A percentile compares a stretch with the other conserved stretches of the same genome.
Evolutionary conservation across 2,888 invertebrate genomes (phyloP).

Genomic region (Euphydryas editha): DNA sequence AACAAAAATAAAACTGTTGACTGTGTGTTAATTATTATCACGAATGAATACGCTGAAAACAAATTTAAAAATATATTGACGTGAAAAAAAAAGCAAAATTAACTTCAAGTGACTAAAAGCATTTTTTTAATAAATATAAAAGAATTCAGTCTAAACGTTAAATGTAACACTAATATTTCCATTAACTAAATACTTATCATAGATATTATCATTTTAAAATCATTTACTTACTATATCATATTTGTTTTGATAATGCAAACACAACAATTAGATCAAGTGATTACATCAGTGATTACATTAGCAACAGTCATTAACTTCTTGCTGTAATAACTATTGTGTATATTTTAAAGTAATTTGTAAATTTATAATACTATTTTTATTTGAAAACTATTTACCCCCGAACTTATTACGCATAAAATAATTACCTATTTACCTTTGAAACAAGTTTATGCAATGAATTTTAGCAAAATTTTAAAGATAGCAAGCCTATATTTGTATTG

Average conservation of each 20-base stretch:
- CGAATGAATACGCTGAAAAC: no score
- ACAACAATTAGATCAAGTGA: slow-evolving; percentile 24
- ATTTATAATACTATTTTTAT: not conserved
- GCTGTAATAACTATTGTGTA: not conserved
- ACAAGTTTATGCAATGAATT: no score
- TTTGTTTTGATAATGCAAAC: slow-evolving; percentile 10
- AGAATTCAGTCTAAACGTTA: not conserved
- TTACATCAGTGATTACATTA: slow-evolving; percentile 24
- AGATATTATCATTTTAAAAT: not conserved
- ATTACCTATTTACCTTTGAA: no score
- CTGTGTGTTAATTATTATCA: no score
- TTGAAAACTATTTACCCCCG: not conserved
- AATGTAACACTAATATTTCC: not conserved
- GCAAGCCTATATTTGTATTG: no score
- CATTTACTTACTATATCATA: slow-evolving; percentile 2
- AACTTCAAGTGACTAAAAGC: not conserved
- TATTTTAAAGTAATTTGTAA: not conserved
- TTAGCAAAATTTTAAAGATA: no score
- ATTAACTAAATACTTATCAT: not conserved
- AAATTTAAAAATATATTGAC: no score
- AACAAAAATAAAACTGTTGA: no score
- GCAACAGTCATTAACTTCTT: not conserved
- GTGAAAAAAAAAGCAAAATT: no score
- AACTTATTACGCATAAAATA: no score
- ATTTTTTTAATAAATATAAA: not conserved